Percentiles rank a stretch among this genome's conserved stretches.
Conservation (phyloP, 64 coral and sea anemone species). For the Platygyra sinensis region DNA sequence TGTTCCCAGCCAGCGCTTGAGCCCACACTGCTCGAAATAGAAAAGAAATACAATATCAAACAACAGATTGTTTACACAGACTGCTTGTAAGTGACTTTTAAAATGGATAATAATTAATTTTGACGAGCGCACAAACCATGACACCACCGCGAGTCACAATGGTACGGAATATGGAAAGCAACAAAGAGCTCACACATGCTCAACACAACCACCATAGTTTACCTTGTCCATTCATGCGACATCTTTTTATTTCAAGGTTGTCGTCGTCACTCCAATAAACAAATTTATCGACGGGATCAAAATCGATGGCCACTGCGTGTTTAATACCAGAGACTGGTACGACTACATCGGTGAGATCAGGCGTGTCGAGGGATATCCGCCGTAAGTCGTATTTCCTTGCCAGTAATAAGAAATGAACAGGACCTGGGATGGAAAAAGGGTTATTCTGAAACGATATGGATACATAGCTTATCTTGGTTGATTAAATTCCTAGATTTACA, state of each 20-base stretch:
- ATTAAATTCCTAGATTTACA: no score
- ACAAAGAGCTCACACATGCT: not conserved
- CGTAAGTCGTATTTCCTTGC: constrained; percentile 65
- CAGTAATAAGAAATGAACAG: constrained; percentile 74
- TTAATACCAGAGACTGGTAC: constrained; percentile 70
- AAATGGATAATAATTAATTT: no score
- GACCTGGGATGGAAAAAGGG: constrained; percentile 8
- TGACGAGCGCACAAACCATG: no score
- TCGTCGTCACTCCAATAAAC: constrained; percentile 93
- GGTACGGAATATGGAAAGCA: no score
- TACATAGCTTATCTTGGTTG: no score
- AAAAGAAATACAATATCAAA: no score
- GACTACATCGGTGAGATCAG: constrained; percentile 79
- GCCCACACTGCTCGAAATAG: no score
- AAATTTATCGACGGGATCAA: constrained; percentile 86
- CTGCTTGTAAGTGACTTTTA: no score
- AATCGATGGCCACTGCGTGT: constrained; percentile 84
- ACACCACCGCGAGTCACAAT: no score
- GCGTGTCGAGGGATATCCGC: constrained; percentile 73
- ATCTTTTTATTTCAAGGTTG: constrained; percentile 79
- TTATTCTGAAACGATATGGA: no score
- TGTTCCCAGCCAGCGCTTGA: no score
- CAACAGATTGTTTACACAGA: no score
- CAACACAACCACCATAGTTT: not conserved
- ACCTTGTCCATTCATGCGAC: constrained; percentile 81